Percentiles rank a stretch among this genome's conserved stretches.
phyloP scores from a whole-genome alignment of 92 coral and sea anemone genomes.

The Parazoanthus swiftii region DNA sequence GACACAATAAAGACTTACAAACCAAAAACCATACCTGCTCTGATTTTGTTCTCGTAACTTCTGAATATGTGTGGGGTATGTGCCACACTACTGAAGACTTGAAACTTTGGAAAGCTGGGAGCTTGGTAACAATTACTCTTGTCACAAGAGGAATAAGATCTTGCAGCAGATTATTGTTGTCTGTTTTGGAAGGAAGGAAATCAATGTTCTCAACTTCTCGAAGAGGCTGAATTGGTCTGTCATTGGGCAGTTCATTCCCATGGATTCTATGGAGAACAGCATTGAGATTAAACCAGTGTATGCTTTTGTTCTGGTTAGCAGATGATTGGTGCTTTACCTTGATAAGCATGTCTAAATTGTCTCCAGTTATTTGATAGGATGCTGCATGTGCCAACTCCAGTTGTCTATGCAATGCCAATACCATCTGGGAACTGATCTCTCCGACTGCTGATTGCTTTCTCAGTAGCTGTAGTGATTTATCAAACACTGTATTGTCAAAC shows the following conservation, averaged over 20 bases:
- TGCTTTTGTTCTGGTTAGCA: conserved; percentile 51
- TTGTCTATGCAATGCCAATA: not conserved
- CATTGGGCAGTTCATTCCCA: conserved; percentile 30
- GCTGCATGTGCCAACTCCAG: conserved; percentile 22
- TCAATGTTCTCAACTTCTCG: no score
- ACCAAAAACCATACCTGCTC: conserved; percentile 8
- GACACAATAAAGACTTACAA: no score
- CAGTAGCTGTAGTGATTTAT: not conserved
- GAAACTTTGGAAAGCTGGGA: conserved; percentile 36
- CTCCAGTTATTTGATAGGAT: conserved; percentile 49
- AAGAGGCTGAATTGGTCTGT: conserved; percentile 36
- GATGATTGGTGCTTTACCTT: conserved; percentile 44
- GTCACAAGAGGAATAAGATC: conserved; percentile 37
- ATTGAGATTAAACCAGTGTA: conserved; percentile 58
- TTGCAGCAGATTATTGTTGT: conserved; percentile 30
- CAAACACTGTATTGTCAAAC: not conserved
- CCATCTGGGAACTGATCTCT: not conserved
- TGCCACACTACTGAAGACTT: conserved; percentile 40
- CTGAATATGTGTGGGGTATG: conserved; percentile 33
- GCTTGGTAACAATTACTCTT: conserved; percentile 28
- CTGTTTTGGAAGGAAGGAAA: conserved; percentile 19
- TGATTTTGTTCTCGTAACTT: conserved; percentile 28
- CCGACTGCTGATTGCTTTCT: not conserved
- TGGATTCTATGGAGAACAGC: conserved; percentile 40
- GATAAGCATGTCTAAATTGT: conserved; percentile 47